Evolutionary conservation across 2,797 vertebrate species (phyloP), one percentile per base, ranked within the genome.

Genomic region (Balearica regulorum): DNA sequence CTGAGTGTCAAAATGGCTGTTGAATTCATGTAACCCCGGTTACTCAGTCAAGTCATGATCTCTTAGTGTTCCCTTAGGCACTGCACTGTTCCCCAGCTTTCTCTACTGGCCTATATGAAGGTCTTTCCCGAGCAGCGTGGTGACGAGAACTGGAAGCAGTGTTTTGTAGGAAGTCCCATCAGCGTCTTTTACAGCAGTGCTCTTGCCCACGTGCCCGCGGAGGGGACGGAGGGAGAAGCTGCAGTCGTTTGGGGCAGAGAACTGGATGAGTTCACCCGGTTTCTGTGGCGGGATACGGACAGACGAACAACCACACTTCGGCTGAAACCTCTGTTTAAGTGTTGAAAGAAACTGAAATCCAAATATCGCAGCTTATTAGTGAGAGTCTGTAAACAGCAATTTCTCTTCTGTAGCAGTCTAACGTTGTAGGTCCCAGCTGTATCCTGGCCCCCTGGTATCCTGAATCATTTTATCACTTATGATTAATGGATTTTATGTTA

Each of bases 351-450:
- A 70, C 72, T 68, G 65, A 77, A 82, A 60, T 94, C 62, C 54
- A 78, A 89, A 88, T 89, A 76, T 35, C 17, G 17, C 29, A 66
- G 21, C 37, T 85, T 78, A 43, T 44, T 72, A 80, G 37, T 2
- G 3, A 26, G 72, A 83, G 77, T 60, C 46, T 90, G 55, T 92
- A 83, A 96, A 93, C 91, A 97, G 35, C 37, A 61, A 41, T 95
- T 94, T 87, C 53, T 93, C 44, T 77, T 90, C 73, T 83, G 61
- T 69, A 84, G 35, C 71, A 72, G 53, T 21, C 25, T 75, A n/a
- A 28, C 0, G 0, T 26, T n/a, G n/a, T 10, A 65, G 49, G 49
- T 68, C 54, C 11, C 35, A 54, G 57, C 35, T 66, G 66, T 44
- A 48, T 68, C 54, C 35, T 22, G 15, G 16, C 15, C 33, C 8